phyloP scores from a whole-genome alignment of 1,140 invertebrate genomes.

The Parapsyche elsis region DNA sequence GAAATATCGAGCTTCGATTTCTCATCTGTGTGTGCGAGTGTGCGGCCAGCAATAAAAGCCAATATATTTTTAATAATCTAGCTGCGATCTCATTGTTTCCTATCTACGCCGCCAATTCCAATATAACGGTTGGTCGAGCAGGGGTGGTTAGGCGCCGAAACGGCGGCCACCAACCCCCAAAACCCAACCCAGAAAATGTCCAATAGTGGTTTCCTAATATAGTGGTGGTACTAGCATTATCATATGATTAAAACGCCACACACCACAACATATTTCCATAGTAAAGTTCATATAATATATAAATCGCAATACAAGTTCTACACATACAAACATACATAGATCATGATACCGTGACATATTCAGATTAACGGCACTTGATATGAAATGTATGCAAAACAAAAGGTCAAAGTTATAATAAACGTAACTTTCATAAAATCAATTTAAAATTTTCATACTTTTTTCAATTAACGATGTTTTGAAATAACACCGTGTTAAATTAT shows the following conservation, averaged over 20 bases:
- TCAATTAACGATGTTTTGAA: too few species aligned
- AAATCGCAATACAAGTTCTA: too few species aligned
- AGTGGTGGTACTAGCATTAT: not conserved
- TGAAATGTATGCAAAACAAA: too few species aligned
- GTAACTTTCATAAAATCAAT: too few species aligned
- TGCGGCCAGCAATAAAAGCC: conserved; percentile 49
- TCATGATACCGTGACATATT: too few species aligned
- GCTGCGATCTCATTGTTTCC: conserved; percentile 53
- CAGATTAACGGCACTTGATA: too few species aligned
- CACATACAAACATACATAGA: too few species aligned
- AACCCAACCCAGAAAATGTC: conserved; percentile 8
- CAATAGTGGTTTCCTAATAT: conserved; percentile 10
- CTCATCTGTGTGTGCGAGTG: not conserved
- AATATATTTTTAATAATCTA: conserved; percentile 56
- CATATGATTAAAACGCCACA: conserved; percentile 9
- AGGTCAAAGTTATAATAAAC: too few species aligned
- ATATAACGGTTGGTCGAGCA: conserved; percentile 54
- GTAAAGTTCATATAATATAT: too few species aligned
- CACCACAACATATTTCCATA: too few species aligned
- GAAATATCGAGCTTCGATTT: conserved; percentile 48
- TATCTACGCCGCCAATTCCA: conserved; percentile 42
- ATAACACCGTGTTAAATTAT: too few species aligned
- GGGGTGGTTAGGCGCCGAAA: not conserved
- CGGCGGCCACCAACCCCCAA: not conserved
- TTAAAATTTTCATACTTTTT: too few species aligned